phyloP scores from a whole-genome alignment of 2,797 vertebrate species.

The Microctenopoma lineatum region DNA sequence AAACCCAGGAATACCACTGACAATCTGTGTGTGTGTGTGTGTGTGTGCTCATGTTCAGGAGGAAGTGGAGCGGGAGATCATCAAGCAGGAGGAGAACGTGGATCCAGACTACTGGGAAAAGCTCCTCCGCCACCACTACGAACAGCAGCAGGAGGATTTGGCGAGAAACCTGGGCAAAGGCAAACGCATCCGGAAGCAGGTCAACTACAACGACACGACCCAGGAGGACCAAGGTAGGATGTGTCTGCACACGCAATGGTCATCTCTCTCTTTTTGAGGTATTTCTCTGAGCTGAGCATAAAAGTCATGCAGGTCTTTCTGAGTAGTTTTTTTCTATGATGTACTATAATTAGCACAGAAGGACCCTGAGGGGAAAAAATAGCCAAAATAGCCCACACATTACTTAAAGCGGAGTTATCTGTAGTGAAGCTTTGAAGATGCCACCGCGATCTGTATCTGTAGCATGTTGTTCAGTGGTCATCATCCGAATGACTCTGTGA shows the following conservation, averaged over 20 bases:
- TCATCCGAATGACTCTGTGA: not conserved
- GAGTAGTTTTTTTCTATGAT: not conserved
- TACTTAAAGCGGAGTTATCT: not conserved
- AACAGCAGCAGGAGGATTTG: conserved; percentile 98
- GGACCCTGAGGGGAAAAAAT: no score
- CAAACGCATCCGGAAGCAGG: conserved; percentile 97
- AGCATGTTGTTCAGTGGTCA: not conserved
- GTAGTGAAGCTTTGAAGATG: not conserved
- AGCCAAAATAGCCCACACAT: no score
- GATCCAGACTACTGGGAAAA: conserved; percentile 99
- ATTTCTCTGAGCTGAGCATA: not conserved
- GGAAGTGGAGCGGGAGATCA: conserved; percentile 97
- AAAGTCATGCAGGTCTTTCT: not conserved
- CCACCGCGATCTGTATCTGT: not conserved
- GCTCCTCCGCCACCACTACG: conserved; percentile 95
- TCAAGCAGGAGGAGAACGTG: conserved; percentile 99
- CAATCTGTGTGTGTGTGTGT: not conserved
- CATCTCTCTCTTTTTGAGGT: not conserved
- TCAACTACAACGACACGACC: conserved; percentile 98
- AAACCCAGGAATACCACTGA: not conserved
- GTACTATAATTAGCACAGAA: not conserved
- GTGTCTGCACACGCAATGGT: not conserved
- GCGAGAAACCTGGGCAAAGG: conserved; percentile 97
- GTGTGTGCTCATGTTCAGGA: conserved; percentile 81
- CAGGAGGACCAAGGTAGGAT: conserved; percentile 98